Percentiles rank a stretch among this genome's conserved stretches.
phyloP scores from a whole-genome alignment of 2,888 invertebrate genomes.

The Eucriotettix oculatus region DNA sequence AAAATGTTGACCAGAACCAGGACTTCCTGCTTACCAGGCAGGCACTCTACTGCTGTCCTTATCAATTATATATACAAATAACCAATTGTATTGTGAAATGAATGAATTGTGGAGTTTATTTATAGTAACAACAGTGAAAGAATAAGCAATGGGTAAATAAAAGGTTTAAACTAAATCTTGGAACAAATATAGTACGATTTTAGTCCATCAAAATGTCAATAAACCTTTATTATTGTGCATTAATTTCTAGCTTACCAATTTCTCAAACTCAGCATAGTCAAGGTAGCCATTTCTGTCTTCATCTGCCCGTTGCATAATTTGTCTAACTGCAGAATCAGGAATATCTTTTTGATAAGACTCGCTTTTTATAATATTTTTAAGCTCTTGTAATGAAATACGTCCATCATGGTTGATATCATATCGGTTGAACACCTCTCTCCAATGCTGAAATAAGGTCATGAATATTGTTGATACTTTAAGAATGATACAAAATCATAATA shows the following conservation, averaged over 20 bases:
- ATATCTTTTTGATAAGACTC: constrained; percentile 42
- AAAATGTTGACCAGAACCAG: too few relatives aligned
- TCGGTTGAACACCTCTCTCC: constrained; percentile 18
- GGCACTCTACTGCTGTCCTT: too few relatives aligned
- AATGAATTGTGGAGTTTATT: too few relatives aligned
- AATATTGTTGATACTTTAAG: neutral
- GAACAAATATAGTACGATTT: too few relatives aligned
- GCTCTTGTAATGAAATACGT: constrained; percentile 45
- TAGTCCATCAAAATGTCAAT: too few relatives aligned
- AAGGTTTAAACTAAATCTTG: too few relatives aligned
- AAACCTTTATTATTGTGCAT: too few relatives aligned
- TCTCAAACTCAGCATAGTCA: constrained; percentile 70
- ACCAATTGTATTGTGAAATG: too few relatives aligned
- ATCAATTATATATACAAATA: too few relatives aligned
- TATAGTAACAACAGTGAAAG: too few relatives aligned
- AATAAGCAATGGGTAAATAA: too few relatives aligned
- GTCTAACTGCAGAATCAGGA: constrained; percentile 45
- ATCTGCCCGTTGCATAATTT: constrained; percentile 50
- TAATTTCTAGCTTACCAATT: constrained; percentile 29
- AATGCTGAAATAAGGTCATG: constrained; percentile 23
- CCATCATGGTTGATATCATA: constrained; percentile 59
- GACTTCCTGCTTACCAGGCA: too few relatives aligned
- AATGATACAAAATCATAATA: neutral
- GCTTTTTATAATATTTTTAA: constrained; percentile 28
- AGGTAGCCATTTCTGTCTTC: constrained; percentile 57